Percentiles rank a stretch among this genome's conserved stretches.
These are phyloP conservation scores for Tragelaphus strepsiceros DNA, from an alignment of 2,113 vertebrate genomes.

Conservation along the genomic window DNA sequence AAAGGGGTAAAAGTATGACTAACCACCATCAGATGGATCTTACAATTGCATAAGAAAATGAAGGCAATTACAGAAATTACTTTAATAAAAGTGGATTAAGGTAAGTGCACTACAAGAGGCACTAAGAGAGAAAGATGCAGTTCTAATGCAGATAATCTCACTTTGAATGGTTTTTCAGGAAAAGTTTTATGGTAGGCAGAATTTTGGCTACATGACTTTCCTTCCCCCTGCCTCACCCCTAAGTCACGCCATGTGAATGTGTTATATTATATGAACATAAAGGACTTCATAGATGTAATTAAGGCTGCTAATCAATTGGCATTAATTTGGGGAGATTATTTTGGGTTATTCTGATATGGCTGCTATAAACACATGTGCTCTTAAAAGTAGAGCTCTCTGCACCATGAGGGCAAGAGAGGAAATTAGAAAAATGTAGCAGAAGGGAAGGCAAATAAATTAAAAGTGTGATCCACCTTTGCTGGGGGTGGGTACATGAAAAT, in stretches of 20 bases:
- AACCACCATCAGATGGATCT: background rate
- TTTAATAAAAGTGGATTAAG: background rate
- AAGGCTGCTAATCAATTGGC: background rate
- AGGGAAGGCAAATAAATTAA: background rate
- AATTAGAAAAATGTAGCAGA: background rate
- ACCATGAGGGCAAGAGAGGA: background rate
- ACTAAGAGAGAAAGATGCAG: background rate
- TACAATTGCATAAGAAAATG: background rate
- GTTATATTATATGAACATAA: background rate
- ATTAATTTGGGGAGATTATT: background rate
- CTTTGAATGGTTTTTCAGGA: background rate
- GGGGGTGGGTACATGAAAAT: background rate
- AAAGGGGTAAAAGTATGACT: background rate
- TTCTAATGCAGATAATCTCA: background rate
- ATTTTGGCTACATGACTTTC: background rate
- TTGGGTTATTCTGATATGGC: background rate
- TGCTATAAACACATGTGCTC: background rate
- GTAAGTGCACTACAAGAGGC: background rate
- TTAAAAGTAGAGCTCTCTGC: background rate
- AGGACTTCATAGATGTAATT: background rate
- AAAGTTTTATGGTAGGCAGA: background rate
- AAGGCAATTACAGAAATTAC: background rate
- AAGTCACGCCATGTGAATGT: background rate
- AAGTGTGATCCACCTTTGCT: background rate
- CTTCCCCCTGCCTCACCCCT: background rate